These are phyloP conservation scores for Panagrolaimus sp. DNA, from an alignment of 1,140 invertebrate genomes.

Conservation along the genomic window DNA sequence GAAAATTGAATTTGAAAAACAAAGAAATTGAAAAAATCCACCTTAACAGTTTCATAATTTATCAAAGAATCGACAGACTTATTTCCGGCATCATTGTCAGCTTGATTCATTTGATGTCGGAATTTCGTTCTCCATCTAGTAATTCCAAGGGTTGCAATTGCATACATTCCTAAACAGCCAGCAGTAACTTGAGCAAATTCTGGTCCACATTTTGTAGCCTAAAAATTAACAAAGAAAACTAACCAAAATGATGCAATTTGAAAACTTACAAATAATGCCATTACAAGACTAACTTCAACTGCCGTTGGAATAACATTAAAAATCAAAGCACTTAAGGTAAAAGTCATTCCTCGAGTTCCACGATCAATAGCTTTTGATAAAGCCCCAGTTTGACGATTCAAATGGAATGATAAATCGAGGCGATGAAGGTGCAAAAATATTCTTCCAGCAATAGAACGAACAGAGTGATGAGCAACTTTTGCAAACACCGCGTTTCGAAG, in stretches of 20 bases:
- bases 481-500: conserved; percentile 94
- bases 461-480: conserved; percentile 93
- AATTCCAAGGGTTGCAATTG: conserved; percentile 77
- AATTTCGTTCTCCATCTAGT: conserved; percentile 83
- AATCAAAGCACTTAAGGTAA: conserved; percentile 90
- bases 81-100: conserved; percentile 95
- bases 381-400: conserved; percentile 84
- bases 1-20: not conserved
- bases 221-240: too few relatives aligned
- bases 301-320: conserved; percentile 95
- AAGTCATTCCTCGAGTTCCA: conserved; percentile 84
- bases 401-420: conserved; percentile 87
- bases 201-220: conserved; percentile 66
- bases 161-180: conserved; percentile 77
- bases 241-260: too few relatives aligned
- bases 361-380: conserved; percentile 72
- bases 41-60: conserved; percentile 99
- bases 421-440: conserved; percentile 95
- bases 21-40: conserved; percentile 59
- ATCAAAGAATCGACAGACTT: conserved; percentile 96
- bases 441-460: conserved; percentile 84
- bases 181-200: conserved; percentile 76
- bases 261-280: conserved; percentile 72
- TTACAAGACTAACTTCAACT: conserved; percentile 86
- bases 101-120: conserved; percentile 89